Evolutionary conservation across 2,113 vertebrate species (phyloP).

Genomic region (Aegypius monachus): DNA sequence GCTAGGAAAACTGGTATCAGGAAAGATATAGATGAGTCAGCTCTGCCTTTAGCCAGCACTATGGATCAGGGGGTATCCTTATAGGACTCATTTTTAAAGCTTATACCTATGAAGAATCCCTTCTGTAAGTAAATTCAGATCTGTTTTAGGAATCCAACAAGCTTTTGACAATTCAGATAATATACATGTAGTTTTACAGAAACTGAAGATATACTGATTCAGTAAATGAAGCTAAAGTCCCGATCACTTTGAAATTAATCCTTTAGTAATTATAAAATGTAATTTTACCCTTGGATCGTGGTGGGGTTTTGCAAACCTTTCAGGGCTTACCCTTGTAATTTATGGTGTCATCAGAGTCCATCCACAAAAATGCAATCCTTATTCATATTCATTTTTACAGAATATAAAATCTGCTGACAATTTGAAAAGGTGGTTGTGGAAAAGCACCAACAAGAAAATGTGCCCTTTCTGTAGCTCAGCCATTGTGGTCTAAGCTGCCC

Average conservation of each 20-base stretch:
- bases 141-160: not conserved
- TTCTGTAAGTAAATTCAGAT: not conserved
- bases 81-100: not conserved
- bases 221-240: not conserved
- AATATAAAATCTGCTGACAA: not conserved
- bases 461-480: not conserved
- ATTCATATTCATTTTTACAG: not conserved
- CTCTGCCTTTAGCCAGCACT: not conserved
- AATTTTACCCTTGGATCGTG: not conserved
- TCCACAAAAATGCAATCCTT: not conserved
- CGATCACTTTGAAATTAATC: not conserved
- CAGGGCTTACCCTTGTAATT: not conserved
- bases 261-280: not conserved
- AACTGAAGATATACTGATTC: not conserved
- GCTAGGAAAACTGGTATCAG: not conserved
- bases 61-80: not conserved
- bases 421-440: not conserved
- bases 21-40: not conserved
- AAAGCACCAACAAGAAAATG: not conserved
- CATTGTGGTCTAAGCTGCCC: rapidly evolving
- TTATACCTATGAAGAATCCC: not conserved
- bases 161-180: not conserved
- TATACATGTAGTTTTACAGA: not conserved
- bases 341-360: not conserved
- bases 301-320: not conserved